Evolutionary conservation across 1,140 invertebrate genomes (phyloP).

Genomic region (Drosophila nikananu): DNA sequence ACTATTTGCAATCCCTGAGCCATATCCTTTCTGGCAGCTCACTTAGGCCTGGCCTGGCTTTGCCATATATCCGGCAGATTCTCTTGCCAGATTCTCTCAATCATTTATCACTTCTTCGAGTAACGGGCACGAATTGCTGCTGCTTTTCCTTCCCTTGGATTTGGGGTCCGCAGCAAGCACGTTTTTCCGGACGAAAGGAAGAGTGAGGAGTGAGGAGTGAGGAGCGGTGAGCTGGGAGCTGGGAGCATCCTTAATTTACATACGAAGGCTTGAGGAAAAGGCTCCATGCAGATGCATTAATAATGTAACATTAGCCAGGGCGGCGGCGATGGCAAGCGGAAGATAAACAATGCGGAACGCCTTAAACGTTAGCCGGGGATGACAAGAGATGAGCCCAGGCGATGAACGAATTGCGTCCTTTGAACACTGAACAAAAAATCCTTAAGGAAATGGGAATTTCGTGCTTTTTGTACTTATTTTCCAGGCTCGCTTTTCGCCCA

Average conservation of each 20-base stretch:
- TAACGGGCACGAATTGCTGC: conserved; percentile 20
- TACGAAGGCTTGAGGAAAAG: conserved; percentile 42
- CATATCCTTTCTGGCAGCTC: conserved; percentile 34
- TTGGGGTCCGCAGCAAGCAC: conserved; percentile 4
- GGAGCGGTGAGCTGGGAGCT: background rate
- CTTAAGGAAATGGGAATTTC: background rate
- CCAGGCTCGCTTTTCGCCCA: background rate
- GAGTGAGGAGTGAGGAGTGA: background rate
- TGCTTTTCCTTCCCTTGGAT: background rate
- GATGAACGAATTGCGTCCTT: conserved; percentile 1
- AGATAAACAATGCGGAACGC: conserved; percentile 54
- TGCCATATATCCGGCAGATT: conserved; percentile 23
- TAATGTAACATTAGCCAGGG: conserved; percentile 73
- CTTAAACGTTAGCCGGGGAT: conserved; percentile 45
- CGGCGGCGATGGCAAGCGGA: conserved; percentile 17
- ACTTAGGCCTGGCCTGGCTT: conserved; percentile 28
- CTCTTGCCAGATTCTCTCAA: conserved; percentile 21
- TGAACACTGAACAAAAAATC: background rate
- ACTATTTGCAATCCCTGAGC: background rate
- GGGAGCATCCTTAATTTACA: conserved; percentile 33
- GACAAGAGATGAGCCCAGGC: conserved; percentile 44
- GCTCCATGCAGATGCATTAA: conserved; percentile 72
- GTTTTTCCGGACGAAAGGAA: background rate
- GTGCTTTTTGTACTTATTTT: background rate
- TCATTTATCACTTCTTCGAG: conserved; percentile 46